Base-by-base conservation (phyloP, 2,888 invertebrate genomes). In the Drosophila nr. perissopoda region DNA sequence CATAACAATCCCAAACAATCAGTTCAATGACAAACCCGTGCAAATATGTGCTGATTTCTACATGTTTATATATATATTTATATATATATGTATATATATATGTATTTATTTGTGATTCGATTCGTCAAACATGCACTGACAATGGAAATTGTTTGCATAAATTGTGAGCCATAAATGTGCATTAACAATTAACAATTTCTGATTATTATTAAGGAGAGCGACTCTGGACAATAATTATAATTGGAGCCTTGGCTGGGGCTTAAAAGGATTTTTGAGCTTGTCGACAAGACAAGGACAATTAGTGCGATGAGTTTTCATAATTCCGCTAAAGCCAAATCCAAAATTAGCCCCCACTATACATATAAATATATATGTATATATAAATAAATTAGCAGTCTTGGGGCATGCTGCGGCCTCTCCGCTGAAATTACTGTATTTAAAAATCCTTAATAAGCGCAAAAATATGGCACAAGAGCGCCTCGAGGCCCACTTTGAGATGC, bases 401-500 rank as follows among this genome's bases (percentile, higher is more conserved):
- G 7, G 46, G 46, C 46, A 4, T 25, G 46, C 53, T 33, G 6
- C 18, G 5, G 27, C n/a, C 21, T 11, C 33, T 34, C 11, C 36
- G 6, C 40, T 18, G 54, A 83, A 91, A 89, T 89, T 89, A 89
- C 91, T 76, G 84, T 88, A 88, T 89, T 89, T 89, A 89, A 91
- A 88, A 83, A 83, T 88, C 81, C 78, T 81, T 73, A 89, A 88
- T 87, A 89, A 85, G 87, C 85, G 82, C 82, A 87, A 83, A 84
- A 84, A 83, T 83, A 86, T 78, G 73, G 76, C 76, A 67, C 21
- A 72, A 52, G 29, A 46, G 57, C 52, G 62, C 51, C 36, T 53
- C 33, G 62, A 59, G 59, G 59, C 53, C 56, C 73, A 75, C 76
- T 82, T 74, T 67, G 61, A 56, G 57, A 71, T 71, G 73, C 77